Evolutionary conservation across 2,888 invertebrate species (phyloP), one percentile per base, ranked within the genome.

Genomic region (Diaphora mendica): DNA sequence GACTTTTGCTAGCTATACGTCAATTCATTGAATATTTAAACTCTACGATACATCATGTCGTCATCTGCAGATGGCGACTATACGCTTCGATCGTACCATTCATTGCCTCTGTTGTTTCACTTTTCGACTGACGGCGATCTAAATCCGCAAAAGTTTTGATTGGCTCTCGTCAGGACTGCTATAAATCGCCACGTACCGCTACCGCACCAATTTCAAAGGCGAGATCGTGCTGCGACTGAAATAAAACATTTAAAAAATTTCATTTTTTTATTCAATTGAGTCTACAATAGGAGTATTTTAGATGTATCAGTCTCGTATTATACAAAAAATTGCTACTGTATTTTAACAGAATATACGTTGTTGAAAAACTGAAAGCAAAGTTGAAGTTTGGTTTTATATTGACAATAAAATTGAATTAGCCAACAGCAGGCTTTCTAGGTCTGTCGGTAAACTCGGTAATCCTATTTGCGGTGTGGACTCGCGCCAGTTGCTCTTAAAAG

Each of bases 391-490:
- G 84, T 89, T 90, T 87, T 87, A 87, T 89, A 90, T 91, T 86
- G 89, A 90, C 91, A 91, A 89, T 91, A 88, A 89, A 91, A 92
- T 91, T 90, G 91, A 91, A 93, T 93, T 91, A 92, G 88, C 88
- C 79, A 88, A 88, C 90, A 89, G 87, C 87, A 85, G 90, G 88
- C 89, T 89, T 91, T 89, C 91, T 91, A 90, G 89, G 89, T 91
- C 87, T 91, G 90, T 88, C 86, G 87, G 91, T 93, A 94, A 94
- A 94, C 93, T 88, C 86, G 87, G 91, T 93, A 94, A 94, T 94
- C 93, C 94, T 92, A 92, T 94, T 84, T 94, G 94, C 87, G 93
- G 93, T 87, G 85, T 81, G 86, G 88, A 87, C 90, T 88, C 88
- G 86, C 87, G 86, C 89, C 89, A 89, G 90, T 91, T 90, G 90